phyloP scores from a whole-genome alignment of 2,888 invertebrate genomes.

The Dendrolimus pini region DNA sequence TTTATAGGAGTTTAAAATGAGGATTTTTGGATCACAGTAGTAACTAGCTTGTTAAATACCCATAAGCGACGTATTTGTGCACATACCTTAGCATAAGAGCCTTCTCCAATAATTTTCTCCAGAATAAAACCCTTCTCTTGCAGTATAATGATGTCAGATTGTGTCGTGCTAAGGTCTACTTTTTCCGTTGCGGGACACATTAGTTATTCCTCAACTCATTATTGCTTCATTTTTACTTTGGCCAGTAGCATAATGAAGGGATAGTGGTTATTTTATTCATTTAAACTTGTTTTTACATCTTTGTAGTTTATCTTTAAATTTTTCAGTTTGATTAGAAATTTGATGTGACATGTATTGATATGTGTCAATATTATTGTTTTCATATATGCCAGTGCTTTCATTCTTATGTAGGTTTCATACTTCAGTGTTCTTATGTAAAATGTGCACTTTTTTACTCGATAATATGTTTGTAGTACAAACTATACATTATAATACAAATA shows the following conservation, averaged over 20 bases:
- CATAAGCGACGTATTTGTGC: too few species aligned
- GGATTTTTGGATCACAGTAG: too few species aligned
- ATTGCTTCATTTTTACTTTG: constrained; percentile 56
- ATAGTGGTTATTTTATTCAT: constrained; percentile 12
- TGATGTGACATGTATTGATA: too few species aligned
- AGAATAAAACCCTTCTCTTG: constrained; percentile 78
- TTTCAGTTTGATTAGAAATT: not conserved
- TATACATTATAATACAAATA: too few species aligned
- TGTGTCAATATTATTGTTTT: too few species aligned
- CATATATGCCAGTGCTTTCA: too few species aligned
- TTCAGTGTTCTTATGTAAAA: too few species aligned
- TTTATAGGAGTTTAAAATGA: too few species aligned
- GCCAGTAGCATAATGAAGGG: constrained; percentile 43
- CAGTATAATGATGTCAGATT: constrained; percentile 51
- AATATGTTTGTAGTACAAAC: too few species aligned
- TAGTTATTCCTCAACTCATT: constrained; percentile 28
- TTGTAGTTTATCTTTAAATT: constrained; percentile 7
- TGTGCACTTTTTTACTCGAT: too few species aligned
- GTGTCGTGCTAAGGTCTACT: constrained; percentile 45
- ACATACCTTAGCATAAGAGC: constrained; percentile 85
- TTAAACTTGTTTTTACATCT: constrained; percentile 9
- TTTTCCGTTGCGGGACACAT: constrained; percentile 42
- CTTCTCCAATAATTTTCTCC: constrained; percentile 81
- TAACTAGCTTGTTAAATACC: too few species aligned
- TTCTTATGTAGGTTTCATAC: too few species aligned